Base-by-base conservation (phyloP, 2,888 invertebrate species). In the Cantharis rustica region DNA sequence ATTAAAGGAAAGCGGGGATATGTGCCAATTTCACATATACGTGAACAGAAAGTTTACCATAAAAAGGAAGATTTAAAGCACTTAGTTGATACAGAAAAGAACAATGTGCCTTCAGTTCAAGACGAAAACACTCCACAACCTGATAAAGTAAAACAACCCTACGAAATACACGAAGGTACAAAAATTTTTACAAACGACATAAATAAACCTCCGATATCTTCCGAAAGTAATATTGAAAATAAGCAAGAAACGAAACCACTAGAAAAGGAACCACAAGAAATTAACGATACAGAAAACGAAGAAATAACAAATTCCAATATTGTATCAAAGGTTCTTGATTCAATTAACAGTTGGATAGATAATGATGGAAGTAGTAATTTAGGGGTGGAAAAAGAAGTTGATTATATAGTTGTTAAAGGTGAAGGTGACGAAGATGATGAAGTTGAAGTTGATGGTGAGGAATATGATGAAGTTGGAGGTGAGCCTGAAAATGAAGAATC, bases 1-100 rank as follows among this genome's bases (percentile, higher is more conserved):
- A 92, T 95, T 68, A 89, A 91, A 80, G 94, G 93, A 27, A 91
- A 91, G 84, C 86, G 91, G 76, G 95, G 95, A 20, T 95, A 93
- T 86, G 91, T 91, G 0, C 93, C 92, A 20, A 88, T 89, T 72
- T 84, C 83, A 0, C 90, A 92, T 81, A 85, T 95, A 70, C 88
- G 88, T 83, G 95, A 95, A 88, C 84, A 90, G 86, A 82, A 93
- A 66, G 10, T 76, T 90, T 5, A 79, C 90, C 76, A 10, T 10
- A 27, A 27, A 27, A 10, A 10, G 0, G 84, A 86, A 81, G 83
- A 88, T 77, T 82, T 90, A 76, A 81, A 82, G 81, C 80, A 85
- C 85, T 79, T 86, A 80, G 88, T 92, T 66, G 88, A 90, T 79
- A 89, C 89, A n/a, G 88, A 89, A 81, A 73, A 61, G 70, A 77